Evolutionary conservation across 2,888 invertebrate genomes (phyloP).

Genomic region (Andrena fulva): DNA sequence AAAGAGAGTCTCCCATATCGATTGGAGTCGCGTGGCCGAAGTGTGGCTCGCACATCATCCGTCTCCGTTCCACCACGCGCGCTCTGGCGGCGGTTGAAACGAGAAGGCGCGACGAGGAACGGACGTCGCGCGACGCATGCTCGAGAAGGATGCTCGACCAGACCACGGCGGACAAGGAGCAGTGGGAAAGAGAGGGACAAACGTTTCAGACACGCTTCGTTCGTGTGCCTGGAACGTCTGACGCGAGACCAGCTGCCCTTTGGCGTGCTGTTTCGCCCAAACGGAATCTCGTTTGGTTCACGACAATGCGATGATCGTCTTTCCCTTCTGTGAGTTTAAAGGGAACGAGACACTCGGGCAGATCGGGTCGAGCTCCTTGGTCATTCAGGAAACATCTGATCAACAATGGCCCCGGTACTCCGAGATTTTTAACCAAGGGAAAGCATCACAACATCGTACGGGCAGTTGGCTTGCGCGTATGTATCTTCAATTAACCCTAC

Average conservation of each 20-base stretch:
- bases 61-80: constrained; percentile 61
- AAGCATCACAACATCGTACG: neutral
- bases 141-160: constrained; percentile 38
- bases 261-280: constrained; percentile 69
- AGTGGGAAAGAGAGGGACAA: constrained; percentile 45
- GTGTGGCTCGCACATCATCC: constrained; percentile 74
- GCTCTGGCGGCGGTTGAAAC: constrained; percentile 37
- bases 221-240: constrained; percentile 71
- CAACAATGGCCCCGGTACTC: constrained; percentile 10
- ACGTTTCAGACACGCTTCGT: constrained; percentile 66
- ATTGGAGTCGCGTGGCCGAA: constrained; percentile 80
- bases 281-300: constrained; percentile 72
- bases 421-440: constrained; percentile 14
- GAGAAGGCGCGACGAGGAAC: constrained; percentile 45
- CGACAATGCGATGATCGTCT: constrained; percentile 71
- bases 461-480: no score
- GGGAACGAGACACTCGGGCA: constrained; percentile 58
- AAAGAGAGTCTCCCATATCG: constrained; percentile 62
- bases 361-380: constrained; percentile 25
- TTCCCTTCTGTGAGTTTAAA: constrained; percentile 63
- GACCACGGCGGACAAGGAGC: constrained; percentile 13
- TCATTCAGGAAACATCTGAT: constrained; percentile 59
- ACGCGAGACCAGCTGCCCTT: constrained; percentile 74
- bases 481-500: constrained; percentile 26
- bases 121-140: neutral